A percentile compares a stretch with the other conserved stretches of the same genome.
These are phyloP conservation scores for Cataglyphis livida DNA, from an alignment of 2,888 invertebrate genomes.

Conservation along the genomic window DNA sequence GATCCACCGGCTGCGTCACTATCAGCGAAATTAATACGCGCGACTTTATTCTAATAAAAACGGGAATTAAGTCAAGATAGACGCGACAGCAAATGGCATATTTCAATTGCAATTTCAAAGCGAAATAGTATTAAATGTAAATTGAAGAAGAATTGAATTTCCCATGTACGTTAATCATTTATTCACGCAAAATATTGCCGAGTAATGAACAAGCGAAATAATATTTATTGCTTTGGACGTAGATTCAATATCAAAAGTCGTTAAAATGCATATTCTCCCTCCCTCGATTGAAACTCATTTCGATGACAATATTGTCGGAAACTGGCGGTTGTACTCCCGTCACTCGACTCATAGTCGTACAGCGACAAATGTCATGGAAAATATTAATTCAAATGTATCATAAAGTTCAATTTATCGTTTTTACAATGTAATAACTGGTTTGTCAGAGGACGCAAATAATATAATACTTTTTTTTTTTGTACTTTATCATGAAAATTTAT, in stretches of 20 bases:
- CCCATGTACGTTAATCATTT: conserved; percentile 49
- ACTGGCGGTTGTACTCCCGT: conserved; percentile 30
- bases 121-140: conserved; percentile 34
- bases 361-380: conserved; percentile 36
- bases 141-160: conserved; percentile 51
- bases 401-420: conserved; percentile 44
- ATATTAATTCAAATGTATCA: conserved; percentile 47
- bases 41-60: conserved; percentile 59
- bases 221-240: conserved; percentile 46
- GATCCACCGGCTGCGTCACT: conserved; percentile 59
- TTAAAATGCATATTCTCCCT: conserved; percentile 34
- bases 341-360: conserved; percentile 28
- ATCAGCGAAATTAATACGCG: conserved; percentile 59
- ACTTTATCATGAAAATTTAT: conserved; percentile 30
- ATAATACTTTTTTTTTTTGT: conserved; percentile 7
- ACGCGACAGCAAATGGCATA: conserved; percentile 13
- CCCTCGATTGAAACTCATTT: conserved; percentile 48
- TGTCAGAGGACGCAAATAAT: not conserved
- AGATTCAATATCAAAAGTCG: conserved; percentile 51
- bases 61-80: conserved; percentile 57
- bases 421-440: conserved; percentile 20
- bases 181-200: conserved; percentile 47
- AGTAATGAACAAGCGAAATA: conserved; percentile 45
- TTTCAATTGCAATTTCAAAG: conserved; percentile 13
- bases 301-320: conserved; percentile 54